Evolutionary conservation across 1,140 invertebrate genomes (phyloP).

Genomic region (Plutomurus gul): DNA sequence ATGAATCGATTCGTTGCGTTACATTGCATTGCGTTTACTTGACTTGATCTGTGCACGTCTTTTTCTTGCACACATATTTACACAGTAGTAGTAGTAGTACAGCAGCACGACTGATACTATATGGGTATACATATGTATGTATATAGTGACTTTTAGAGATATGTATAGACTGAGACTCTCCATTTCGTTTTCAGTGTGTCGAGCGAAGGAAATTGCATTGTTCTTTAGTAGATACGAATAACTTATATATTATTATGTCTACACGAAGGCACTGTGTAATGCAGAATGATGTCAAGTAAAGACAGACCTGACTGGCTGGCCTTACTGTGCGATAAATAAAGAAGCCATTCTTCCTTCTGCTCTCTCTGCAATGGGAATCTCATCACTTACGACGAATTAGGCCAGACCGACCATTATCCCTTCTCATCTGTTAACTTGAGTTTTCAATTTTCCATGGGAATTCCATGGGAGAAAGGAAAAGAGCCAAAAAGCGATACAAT

Average conservation of each 20-base stretch:
- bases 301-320: not conserved
- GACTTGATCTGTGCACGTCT: not conserved
- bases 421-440: not conserved
- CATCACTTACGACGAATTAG: conserved; percentile 23
- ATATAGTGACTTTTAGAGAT: too few relatives aligned
- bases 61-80: too few relatives aligned
- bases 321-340: not conserved
- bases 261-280: too few relatives aligned
- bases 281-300: not conserved
- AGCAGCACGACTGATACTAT: too few relatives aligned
- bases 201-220: conserved; percentile 8
- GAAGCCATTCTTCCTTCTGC: not conserved
- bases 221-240: not conserved
- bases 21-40: not conserved
- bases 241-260: too few relatives aligned
- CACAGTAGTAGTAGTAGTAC: too few relatives aligned
- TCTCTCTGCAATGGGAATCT: conserved; percentile 2
- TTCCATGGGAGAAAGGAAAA: not conserved
- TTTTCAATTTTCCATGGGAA: not conserved
- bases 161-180: not conserved
- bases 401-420: not conserved
- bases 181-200: not conserved
- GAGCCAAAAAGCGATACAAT: too few relatives aligned
- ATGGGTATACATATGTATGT: too few relatives aligned
- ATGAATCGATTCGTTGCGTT: not conserved